Evolutionary conservation across 2,888 invertebrate species (phyloP).

Genomic region (Tenthredo mesomela): DNA sequence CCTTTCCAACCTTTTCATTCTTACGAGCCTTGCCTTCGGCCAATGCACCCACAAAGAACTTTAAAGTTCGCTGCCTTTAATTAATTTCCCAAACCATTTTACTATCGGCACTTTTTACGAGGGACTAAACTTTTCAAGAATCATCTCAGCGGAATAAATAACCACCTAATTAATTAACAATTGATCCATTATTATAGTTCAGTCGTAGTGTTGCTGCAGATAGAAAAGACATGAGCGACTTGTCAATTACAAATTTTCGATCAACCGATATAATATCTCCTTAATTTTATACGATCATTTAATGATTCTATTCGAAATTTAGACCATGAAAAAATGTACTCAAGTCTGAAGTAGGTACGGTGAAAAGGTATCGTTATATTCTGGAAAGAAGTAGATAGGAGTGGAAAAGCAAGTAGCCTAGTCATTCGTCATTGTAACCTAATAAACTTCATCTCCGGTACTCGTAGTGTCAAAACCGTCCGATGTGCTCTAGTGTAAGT

Average conservation of each 20-base stretch:
- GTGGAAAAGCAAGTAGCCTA: conserved; percentile 27
- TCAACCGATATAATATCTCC: background rate
- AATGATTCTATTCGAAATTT: background rate
- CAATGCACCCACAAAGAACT: conserved; percentile 59
- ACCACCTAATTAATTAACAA: conserved; percentile 22
- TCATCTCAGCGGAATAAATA: conserved; percentile 29
- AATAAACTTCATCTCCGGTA: conserved; percentile 33
- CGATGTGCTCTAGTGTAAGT: conserved; percentile 12
- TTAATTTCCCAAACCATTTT: conserved; percentile 60
- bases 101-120: conserved; percentile 43
- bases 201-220: background rate
- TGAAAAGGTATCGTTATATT: background rate
- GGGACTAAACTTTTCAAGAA: conserved; percentile 17
- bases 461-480: conserved; percentile 14
- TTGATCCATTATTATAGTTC: conserved; percentile 9
- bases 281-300: background rate
- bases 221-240: background rate
- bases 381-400: background rate
- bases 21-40: conserved; percentile 58
- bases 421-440: conserved; percentile 36
- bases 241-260: background rate
- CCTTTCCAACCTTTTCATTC: conserved; percentile 53
- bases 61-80: conserved; percentile 62
- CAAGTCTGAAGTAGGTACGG: background rate
- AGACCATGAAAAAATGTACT: background rate